Percentiles rank a stretch among this genome's conserved stretches.
phyloP scores from a whole-genome alignment of 1,140 invertebrate genomes.

The Lanistes nyassanus region DNA sequence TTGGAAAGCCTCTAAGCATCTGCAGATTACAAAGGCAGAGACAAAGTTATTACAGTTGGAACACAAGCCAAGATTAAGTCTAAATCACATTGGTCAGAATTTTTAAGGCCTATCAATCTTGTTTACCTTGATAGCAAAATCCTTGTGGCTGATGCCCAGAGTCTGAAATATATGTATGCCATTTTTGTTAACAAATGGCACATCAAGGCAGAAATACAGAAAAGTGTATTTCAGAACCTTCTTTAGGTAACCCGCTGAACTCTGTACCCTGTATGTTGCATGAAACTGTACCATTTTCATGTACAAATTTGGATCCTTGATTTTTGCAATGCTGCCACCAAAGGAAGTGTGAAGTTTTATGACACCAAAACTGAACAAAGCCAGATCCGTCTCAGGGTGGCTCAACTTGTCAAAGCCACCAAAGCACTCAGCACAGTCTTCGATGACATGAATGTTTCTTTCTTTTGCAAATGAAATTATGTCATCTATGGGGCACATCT shows the following conservation, averaged over 20 bases:
- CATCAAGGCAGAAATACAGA: conserved; percentile 54
- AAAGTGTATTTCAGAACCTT: conserved; percentile 60
- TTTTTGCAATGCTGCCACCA: conserved; percentile 64
- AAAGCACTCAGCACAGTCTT: conserved; percentile 67
- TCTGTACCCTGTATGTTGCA: conserved; percentile 51
- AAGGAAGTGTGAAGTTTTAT: conserved; percentile 66
- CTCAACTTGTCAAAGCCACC: conserved; percentile 62
- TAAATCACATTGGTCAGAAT: too few species aligned
- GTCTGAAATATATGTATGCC: conserved; percentile 40
- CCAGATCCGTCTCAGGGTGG: conserved; percentile 59
- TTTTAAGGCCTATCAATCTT: too few species aligned
- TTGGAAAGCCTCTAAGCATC: conserved; percentile 62
- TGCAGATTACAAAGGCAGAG: conserved; percentile 30
- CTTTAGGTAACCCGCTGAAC: conserved; percentile 52
- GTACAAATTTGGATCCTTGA: conserved; percentile 53
- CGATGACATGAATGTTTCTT: conserved; percentile 57
- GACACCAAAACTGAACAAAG: conserved; percentile 66
- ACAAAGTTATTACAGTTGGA: too few species aligned
- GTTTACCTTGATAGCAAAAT: conserved; percentile 43
- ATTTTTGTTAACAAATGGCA: conserved; percentile 51
- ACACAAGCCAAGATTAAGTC: too few species aligned
- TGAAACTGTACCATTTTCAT: conserved; percentile 52
- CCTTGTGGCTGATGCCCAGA: conserved; percentile 58
- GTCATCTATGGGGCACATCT: conserved; percentile 55
- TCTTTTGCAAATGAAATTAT: conserved; percentile 57